Evolutionary conservation across 1,140 invertebrate species (phyloP).

Genomic region (Daktulosphaira vitifoliae): DNA sequence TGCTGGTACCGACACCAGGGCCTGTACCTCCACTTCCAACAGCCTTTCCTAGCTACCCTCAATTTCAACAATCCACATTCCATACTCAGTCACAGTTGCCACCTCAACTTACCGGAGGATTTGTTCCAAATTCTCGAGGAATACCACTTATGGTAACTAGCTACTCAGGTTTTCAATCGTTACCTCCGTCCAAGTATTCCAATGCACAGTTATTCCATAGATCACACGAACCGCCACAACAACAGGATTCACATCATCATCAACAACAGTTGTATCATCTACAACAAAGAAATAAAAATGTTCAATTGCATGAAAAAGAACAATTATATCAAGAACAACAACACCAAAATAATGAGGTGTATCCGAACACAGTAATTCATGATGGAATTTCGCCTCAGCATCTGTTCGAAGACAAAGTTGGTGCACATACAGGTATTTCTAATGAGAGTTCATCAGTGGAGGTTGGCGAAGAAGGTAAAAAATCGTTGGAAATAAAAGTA

Average conservation of each 20-base stretch:
- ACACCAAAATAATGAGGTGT: background rate
- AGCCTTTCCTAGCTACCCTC: background rate
- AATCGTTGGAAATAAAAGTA: background rate
- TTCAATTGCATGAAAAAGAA: no score
- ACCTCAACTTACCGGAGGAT: background rate
- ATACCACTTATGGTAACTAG: background rate
- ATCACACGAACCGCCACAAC: background rate
- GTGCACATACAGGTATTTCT: background rate
- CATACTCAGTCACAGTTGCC: background rate
- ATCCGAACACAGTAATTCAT: background rate
- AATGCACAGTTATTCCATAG: background rate
- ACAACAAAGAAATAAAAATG: no score
- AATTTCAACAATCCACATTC: background rate
- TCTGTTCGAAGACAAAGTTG: constrained; percentile 4
- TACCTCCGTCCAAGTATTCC: background rate
- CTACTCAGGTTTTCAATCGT: background rate
- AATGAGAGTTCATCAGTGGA: constrained; percentile 3
- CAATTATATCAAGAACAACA: no score
- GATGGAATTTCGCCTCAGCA: background rate
- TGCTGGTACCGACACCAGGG: background rate
- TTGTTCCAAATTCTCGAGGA: background rate
- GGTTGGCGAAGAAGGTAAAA: background rate
- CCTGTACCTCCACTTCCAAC: background rate
- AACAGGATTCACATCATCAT: background rate
- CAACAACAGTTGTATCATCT: no score